Conservation (phyloP, 2,113 vertebrate genomes). For the Plecturocebus donacophilus region DNA sequence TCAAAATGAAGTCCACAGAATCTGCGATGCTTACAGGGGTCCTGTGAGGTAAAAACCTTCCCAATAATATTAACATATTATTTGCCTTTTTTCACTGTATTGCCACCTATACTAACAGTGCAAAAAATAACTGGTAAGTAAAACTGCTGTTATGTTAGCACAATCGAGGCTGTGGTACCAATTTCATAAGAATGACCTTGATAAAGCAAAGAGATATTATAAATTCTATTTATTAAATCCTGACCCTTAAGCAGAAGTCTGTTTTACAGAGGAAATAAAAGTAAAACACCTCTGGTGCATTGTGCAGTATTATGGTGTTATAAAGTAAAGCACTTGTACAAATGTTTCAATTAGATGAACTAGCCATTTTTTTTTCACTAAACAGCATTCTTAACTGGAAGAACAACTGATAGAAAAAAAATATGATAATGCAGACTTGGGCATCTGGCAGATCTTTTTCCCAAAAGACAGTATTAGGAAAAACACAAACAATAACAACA, state of each 20-base stretch:
- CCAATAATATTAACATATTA: not conserved
- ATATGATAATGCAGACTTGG: not conserved
- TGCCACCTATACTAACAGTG: not conserved
- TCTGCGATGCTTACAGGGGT: not conserved
- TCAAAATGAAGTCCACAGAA: not conserved
- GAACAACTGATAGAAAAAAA: not conserved
- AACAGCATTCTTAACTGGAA: conserved; percentile 4
- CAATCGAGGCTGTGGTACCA: not conserved
- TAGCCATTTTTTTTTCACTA: not conserved
- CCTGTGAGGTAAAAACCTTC: not conserved
- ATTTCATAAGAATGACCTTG: not conserved
- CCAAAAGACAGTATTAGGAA: not conserved
- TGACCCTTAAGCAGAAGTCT: not conserved
- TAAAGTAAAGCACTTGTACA: not conserved
- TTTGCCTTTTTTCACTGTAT: not conserved
- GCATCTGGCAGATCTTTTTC: not conserved
- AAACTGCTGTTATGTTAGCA: not conserved
- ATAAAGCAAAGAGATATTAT: not conserved
- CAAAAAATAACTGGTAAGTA: not conserved
- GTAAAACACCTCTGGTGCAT: not conserved
- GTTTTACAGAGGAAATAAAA: not conserved
- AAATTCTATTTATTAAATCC: conserved; percentile 2
- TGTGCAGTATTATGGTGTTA: not conserved
- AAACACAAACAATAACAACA: not conserved
- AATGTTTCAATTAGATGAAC: not conserved